These are phyloP conservation scores for Catocala fraxini DNA, from an alignment of 2,888 invertebrate genomes.

Conservation along the genomic window DNA sequence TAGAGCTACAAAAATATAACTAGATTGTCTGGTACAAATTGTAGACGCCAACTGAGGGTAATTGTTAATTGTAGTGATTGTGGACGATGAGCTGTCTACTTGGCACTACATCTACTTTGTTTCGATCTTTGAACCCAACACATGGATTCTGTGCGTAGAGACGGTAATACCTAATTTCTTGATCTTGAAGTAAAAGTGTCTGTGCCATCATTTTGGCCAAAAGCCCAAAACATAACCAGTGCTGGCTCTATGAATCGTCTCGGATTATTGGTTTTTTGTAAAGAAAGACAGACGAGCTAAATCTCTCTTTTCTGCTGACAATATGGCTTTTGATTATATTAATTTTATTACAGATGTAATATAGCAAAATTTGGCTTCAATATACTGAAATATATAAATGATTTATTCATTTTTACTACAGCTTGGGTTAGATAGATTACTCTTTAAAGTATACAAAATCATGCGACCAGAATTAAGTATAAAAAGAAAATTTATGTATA, in stretches of 20 bases:
- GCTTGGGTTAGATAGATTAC: too few relatives aligned
- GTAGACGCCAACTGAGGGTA: conserved; percentile 14
- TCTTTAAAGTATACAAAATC: too few relatives aligned
- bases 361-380: too few relatives aligned
- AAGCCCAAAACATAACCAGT: conserved; percentile 3
- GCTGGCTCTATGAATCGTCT: not conserved
- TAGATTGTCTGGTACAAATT: conserved; percentile 3
- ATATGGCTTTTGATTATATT: too few relatives aligned
- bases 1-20: conserved; percentile 1
- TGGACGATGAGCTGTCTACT: conserved; percentile 12
- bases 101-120: conserved; percentile 8
- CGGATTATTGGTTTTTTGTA: not conserved
- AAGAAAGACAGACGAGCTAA: too few relatives aligned
- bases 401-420: too few relatives aligned
- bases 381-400: too few relatives aligned
- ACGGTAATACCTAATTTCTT: not conserved
- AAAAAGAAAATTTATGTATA: too few relatives aligned
- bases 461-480: too few relatives aligned
- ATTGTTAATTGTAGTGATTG: conserved; percentile 20
- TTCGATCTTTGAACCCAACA: conserved; percentile 11
- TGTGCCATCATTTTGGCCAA: conserved; percentile 12
- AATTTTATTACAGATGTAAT: too few relatives aligned
- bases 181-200: conserved; percentile 1
- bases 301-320: too few relatives aligned
- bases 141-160: conserved; percentile 1